Evolutionary conservation across 2,797 vertebrate species (phyloP), one percentile per base, ranked within the genome.

Genomic region (Gadopsis marmoratus): DNA sequence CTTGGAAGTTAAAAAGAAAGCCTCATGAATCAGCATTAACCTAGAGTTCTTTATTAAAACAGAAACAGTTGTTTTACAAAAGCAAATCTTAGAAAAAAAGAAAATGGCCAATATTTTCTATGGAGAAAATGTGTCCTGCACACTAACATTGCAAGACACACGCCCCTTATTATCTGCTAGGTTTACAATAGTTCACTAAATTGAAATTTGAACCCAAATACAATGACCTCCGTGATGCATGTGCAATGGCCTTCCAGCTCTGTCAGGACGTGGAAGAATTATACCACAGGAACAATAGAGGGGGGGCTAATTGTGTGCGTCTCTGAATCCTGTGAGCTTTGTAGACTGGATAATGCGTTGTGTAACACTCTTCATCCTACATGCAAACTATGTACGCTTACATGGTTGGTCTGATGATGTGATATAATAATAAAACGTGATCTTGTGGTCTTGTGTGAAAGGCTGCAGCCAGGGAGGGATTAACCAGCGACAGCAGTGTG

Each of bases 381-480:
- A 71, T 50, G 12, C 37, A 69, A 33, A 48, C 19, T 31, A 33
- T 19, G 16, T 6, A 60, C 6, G 17, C 43, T 73, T 33, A 29
- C 13, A 51, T 65, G 12, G 21, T 45, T 26, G 3, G 48, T 45
- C 47, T 8, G 6, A 72, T 26, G 3, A 67, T 45, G 3, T 21
- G 33, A 55, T 45, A 45, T 45, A 10, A 39, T 39, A 39, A 39
- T 78, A 37, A 56, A 62, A 45, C 2, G 3, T 4, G 1, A 60
- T 54, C 31, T 33, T 64, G 31, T 43, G 53, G 39, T 81, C 35
- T 69, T 43, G 19, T 35, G 51, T 74, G 37, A 67, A 61, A 69
- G n/a, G 37, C 7, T 21, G 39, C 9, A 11, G 50, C 4, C 2
- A 35, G 9, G n/a, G n/a, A 35, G 9, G n/a, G n/a, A 61, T 63